phyloP scores from a whole-genome alignment of 2,113 vertebrate genomes.

The Solenodon paradoxus region DNA sequence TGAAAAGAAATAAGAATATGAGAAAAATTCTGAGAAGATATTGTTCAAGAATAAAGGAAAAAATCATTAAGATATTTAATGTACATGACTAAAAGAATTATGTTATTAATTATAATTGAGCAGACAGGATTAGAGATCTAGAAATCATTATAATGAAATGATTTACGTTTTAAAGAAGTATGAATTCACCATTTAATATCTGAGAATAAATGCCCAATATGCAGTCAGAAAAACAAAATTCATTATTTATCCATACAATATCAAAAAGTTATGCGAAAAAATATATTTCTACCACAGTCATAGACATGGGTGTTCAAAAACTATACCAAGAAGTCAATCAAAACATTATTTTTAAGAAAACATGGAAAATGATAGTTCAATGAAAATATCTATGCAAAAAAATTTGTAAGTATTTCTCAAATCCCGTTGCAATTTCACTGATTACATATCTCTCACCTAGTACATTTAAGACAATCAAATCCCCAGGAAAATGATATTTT shows the following conservation, averaged over 20 bases:
- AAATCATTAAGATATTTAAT: background rate
- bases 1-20: background rate
- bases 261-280: background rate
- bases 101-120: background rate
- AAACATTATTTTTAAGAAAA: background rate
- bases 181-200: background rate
- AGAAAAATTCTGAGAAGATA: background rate
- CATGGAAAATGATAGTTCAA: background rate
- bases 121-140: background rate
- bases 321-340: background rate
- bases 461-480: background rate
- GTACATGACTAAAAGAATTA: background rate
- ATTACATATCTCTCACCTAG: background rate
- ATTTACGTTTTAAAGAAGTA: background rate
- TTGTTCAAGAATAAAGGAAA: background rate
- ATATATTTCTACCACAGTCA: background rate
- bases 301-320: background rate
- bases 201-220: background rate
- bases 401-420: background rate
- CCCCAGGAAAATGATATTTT: background rate
- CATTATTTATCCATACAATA: background rate
- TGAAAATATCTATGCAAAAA: background rate
- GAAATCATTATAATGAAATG: background rate
- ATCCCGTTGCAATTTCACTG: background rate
- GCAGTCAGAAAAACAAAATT: background rate